Conservation (phyloP, 2,888 invertebrate genomes). For the Acrobasis suavella region DNA sequence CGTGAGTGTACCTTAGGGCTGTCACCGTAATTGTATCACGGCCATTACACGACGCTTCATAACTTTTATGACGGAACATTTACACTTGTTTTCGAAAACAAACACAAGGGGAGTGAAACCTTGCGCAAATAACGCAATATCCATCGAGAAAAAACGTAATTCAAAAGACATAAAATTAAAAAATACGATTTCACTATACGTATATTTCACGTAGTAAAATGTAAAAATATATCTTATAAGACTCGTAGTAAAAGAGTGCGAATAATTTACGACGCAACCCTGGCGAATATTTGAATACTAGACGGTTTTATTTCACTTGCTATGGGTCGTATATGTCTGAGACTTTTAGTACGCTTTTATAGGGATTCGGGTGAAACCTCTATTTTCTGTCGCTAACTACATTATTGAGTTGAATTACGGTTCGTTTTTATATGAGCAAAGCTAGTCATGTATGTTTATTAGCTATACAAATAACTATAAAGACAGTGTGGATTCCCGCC, state of each 20-base stretch:
- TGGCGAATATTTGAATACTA: constrained; percentile 15
- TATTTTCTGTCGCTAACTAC: not conserved
- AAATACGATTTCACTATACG: constrained; percentile 7
- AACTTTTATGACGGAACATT: constrained; percentile 51
- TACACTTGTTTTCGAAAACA: constrained; percentile 44
- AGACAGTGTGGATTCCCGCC: constrained; percentile 38
- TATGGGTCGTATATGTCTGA: constrained; percentile 11
- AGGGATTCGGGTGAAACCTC: not conserved
- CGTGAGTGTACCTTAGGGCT: constrained; percentile 42
- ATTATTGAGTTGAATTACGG: constrained; percentile 6
- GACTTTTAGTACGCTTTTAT: constrained; percentile 19
- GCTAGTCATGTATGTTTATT: not conserved
- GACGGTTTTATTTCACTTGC: constrained; percentile 20
- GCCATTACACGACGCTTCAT: constrained; percentile 48
- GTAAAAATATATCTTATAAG: constrained; percentile 12
- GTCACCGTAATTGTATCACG: constrained; percentile 45
- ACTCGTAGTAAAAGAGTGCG: constrained; percentile 23
- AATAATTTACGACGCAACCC: constrained; percentile 56
- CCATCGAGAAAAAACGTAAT: constrained; percentile 12
- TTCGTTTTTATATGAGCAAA: not conserved
- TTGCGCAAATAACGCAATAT: constrained; percentile 7
- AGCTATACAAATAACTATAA: constrained; percentile 26
- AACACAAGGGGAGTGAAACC: constrained; percentile 37
- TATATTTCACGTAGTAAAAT: constrained; percentile 16
- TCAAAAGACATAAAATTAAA: constrained; percentile 22